phyloP scores from a whole-genome alignment of 2,797 vertebrate species.

The Urocyon cinereoargenteus region DNA sequence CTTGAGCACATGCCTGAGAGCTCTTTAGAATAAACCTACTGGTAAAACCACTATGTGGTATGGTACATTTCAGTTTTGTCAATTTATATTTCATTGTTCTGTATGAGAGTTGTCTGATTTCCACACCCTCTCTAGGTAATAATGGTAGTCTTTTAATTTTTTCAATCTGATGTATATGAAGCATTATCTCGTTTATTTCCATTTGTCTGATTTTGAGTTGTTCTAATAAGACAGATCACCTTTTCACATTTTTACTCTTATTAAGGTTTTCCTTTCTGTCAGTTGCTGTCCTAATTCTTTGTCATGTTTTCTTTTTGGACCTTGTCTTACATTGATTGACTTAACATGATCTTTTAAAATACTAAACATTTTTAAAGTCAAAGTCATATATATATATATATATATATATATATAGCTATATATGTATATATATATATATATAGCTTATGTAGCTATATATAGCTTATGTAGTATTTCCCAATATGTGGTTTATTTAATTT shows the following conservation, averaged over 20 bases:
- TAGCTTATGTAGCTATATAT: no score
- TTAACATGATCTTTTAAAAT: not conserved
- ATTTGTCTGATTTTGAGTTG: not conserved
- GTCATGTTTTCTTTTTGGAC: not conserved
- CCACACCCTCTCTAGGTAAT: not conserved
- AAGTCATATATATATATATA: no score
- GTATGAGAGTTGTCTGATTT: not conserved
- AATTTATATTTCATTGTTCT: not conserved
- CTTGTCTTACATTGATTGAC: not conserved
- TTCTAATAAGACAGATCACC: not conserved
- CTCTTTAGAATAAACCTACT: not conserved
- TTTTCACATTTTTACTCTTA: conserved; percentile 3
- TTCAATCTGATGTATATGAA: not conserved
- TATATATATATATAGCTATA: not conserved
- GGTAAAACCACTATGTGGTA: not conserved
- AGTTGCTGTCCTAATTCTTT: not conserved
- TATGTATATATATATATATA: not conserved
- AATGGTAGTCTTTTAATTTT: not conserved
- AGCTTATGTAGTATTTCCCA: not conserved
- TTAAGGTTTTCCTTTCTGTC: not conserved
- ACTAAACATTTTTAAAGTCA: not conserved
- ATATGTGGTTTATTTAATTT: not conserved
- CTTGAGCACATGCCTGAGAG: not conserved
- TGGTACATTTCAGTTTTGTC: not conserved
- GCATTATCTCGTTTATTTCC: conserved; percentile 1